Percentiles rank a stretch among this genome's conserved stretches.
phyloP scores from a whole-genome alignment of 2,888 invertebrate genomes.

The Lepeophtheirus nordmannii region DNA sequence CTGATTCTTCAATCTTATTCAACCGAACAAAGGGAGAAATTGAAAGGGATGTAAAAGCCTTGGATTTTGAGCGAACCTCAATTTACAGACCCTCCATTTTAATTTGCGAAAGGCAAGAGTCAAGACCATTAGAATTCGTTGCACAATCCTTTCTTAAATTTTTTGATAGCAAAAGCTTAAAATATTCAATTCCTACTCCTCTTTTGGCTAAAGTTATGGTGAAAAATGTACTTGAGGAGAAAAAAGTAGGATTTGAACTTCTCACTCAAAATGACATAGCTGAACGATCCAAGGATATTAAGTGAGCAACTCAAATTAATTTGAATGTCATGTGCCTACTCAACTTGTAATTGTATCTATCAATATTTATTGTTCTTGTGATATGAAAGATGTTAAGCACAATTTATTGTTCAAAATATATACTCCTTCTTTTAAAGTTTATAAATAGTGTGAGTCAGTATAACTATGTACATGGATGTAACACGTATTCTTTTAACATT shows the following conservation, averaged over 20 bases:
- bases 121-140: constrained; percentile 28
- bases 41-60: constrained; percentile 29
- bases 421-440: too few species aligned
- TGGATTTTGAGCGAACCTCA: constrained; percentile 29
- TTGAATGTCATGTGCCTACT: too few species aligned
- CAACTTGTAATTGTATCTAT: too few species aligned
- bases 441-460: too few species aligned
- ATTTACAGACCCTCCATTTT: constrained; percentile 30
- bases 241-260: not conserved
- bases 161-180: not conserved
- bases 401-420: too few species aligned
- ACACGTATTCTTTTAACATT: too few species aligned
- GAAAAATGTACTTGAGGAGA: not conserved
- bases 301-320: too few species aligned
- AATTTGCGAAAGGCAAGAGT: constrained; percentile 29
- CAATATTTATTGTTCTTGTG: too few species aligned
- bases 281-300: not conserved
- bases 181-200: not conserved
- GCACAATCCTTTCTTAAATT: constrained; percentile 25
- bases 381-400: too few species aligned
- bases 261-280: not conserved
- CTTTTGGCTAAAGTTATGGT: constrained; percentile 11
- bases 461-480: too few species aligned
- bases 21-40: constrained; percentile 35
- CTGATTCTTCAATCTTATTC: constrained; percentile 37